phyloP scores from a whole-genome alignment of 2,797 vertebrate genomes.

The Valencia hispanica region DNA sequence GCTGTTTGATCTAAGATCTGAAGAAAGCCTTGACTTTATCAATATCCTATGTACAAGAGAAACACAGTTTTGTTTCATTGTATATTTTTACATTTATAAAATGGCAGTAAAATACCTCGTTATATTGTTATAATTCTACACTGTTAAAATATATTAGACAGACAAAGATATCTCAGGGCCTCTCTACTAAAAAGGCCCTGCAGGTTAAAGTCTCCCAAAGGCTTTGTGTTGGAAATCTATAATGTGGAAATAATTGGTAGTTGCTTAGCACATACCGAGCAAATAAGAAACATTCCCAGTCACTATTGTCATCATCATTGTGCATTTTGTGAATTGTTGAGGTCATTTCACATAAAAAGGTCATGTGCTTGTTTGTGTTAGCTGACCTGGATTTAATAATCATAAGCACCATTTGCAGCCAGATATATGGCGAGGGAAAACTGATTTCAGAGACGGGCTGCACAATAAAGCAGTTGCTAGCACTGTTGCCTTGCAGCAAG shows the following conservation, averaged over 20 bases:
- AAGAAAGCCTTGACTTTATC: neutral
- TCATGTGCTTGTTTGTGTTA: constrained; percentile 51
- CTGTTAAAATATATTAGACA: neutral
- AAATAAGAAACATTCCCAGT: constrained; percentile 31
- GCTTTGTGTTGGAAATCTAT: constrained; percentile 29
- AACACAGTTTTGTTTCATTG: neutral
- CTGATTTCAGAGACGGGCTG: constrained; percentile 1
- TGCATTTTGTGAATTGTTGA: constrained; percentile 38
- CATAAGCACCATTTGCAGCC: constrained; percentile 21
- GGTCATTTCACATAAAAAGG: constrained; percentile 49
- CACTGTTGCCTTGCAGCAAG: neutral
- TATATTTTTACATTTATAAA: neutral
- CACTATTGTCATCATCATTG: constrained; percentile 27
- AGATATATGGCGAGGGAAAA: constrained; percentile 20
- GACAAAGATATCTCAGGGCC: constrained; percentile 1
- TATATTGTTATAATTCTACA: no score
- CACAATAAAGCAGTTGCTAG: neutral
- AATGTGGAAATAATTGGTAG: constrained; percentile 26
- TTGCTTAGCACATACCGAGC: constrained; percentile 26
- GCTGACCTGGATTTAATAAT: constrained; percentile 72
- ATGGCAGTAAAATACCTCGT: neutral
- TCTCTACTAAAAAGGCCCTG: constrained; percentile 2
- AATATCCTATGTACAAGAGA: neutral
- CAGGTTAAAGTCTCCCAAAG: neutral
- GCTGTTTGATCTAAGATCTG: neutral